Percentiles rank a stretch among this genome's conserved stretches.
Evolutionary conservation across 1,140 invertebrate genomes (phyloP).

Genomic region (Drosophila micromelanica): DNA sequence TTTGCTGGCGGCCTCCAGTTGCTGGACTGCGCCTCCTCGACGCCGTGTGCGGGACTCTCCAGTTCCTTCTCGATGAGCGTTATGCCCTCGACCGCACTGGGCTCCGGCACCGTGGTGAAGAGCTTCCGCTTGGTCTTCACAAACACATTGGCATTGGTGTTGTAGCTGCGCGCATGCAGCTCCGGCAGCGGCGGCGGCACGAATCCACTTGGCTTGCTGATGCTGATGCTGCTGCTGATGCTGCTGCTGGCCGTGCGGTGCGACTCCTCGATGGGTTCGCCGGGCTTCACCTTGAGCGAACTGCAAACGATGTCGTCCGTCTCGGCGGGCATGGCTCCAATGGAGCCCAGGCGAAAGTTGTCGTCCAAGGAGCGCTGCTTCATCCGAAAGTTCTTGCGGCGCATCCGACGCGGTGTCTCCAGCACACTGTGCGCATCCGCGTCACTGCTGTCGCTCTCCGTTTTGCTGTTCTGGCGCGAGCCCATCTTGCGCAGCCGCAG

Average conservation of each 20-base stretch:
- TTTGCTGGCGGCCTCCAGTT: neutral
- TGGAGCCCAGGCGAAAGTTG: constrained; percentile 62
- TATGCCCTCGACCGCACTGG: constrained; percentile 65
- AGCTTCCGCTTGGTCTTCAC: constrained; percentile 91
- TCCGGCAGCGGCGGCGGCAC: constrained; percentile 69
- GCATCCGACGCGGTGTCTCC: constrained; percentile 76
- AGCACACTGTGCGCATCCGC: constrained; percentile 84
- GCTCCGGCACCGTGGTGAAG: constrained; percentile 87
- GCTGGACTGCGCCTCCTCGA: constrained; percentile 35
- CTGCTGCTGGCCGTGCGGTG: constrained; percentile 49
- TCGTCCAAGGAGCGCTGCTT: constrained; percentile 80
- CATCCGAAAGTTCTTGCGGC: constrained; percentile 77
- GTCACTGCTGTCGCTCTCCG: constrained; percentile 85
- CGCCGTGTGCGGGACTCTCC: constrained; percentile 54
- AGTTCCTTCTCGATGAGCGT: constrained; percentile 65
- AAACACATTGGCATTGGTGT: constrained; percentile 86
- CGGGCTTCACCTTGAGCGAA: constrained; percentile 75
- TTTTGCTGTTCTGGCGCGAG: constrained; percentile 83
- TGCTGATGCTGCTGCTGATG: constrained; percentile 31
- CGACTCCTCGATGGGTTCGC: constrained; percentile 79
- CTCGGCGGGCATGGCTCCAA: constrained; percentile 23
- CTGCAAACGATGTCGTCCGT: constrained; percentile 68
- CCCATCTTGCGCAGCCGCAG: constrained; percentile 83
- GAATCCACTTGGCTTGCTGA: constrained; percentile 43
- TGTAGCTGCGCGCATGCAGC: constrained; percentile 78